Percentiles rank a stretch among this genome's conserved stretches.
These are phyloP conservation scores for Stomorhina lunata DNA, from an alignment of 2,888 invertebrate genomes.

Conservation along the genomic window DNA sequence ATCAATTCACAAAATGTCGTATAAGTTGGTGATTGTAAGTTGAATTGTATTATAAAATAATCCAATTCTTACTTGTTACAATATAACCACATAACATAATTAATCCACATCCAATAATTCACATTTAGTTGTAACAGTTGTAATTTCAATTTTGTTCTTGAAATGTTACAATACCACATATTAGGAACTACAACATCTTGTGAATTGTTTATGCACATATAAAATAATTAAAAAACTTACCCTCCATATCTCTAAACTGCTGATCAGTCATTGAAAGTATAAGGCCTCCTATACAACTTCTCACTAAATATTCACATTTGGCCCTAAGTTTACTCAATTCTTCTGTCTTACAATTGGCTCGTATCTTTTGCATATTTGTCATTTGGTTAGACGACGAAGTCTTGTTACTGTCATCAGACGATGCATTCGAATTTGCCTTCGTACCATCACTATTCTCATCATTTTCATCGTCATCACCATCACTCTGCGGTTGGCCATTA, in stretches of 20 bases:
- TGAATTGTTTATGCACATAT: too few species aligned
- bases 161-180: too few species aligned
- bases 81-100: too few species aligned
- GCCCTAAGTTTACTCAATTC: slow-evolving; percentile 87
- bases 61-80: too few species aligned
- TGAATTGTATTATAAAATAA: too few species aligned
- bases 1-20: too few species aligned
- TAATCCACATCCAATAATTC: too few species aligned
- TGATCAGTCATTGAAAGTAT: slow-evolving; percentile 89
- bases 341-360: slow-evolving; percentile 90
- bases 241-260: slow-evolving; percentile 93
- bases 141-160: too few species aligned
- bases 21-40: too few species aligned
- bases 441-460: slow-evolving; percentile 24
- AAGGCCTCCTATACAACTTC: slow-evolving; percentile 91
- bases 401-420: slow-evolving; percentile 42
- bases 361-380: slow-evolving; percentile 83
- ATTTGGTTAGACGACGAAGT: slow-evolving; percentile 64
- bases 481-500: neutral
- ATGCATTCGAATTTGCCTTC: slow-evolving; percentile 33
- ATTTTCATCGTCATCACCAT: neutral
- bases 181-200: too few species aligned
- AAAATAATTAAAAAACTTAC: slow-evolving; percentile 79
- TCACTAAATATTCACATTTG: slow-evolving; percentile 87
- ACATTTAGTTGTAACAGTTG: too few species aligned